Evolutionary conservation across 2,888 invertebrate species (phyloP), one percentile per base, ranked within the genome.

Genomic region (Thereva unica): DNA sequence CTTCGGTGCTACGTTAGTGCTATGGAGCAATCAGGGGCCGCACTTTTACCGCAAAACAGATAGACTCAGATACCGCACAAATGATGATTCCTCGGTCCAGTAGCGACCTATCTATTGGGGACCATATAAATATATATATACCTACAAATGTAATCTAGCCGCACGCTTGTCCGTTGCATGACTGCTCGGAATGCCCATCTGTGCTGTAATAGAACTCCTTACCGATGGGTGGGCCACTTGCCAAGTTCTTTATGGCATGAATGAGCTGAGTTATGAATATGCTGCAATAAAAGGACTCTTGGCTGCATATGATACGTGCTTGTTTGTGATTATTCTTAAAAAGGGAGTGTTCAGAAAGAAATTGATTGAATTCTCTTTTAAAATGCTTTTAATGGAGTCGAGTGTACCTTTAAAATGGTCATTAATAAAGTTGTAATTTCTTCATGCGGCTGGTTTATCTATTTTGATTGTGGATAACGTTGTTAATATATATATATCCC

Each of bases 171-270:
- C 9, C 12, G 7, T 37, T 40, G 40, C n/a, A 52, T 12, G 34
- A 41, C 34, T 55, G 40, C 55, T 23, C 40, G 40, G 38, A 55
- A 55, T 55, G 55, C 41, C 41, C 55, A 55, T 55, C 55, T n/a
- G 23, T 41, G 41, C 37, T 23, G 23, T 23, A 41, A 38, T 55
- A 34, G 12, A 41, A 38, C 38, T 55, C 38, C 38, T 40, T 41
- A 41, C 41, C 37, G 41, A 41, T 55, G 55, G 41, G 55, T 55
- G 55, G 55, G 55, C 55, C 55, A 23, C 41, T 41, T 41, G 55
- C 41, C 40, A 41, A 23, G 41, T 23, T n/a, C 23, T 55, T 55
- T 55, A 41, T 41, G 41, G 41, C 41, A 55, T 55, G 42, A 12
- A 42, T 38, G 12, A 10, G 23, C 40, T 55, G 55, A 55, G 40